phyloP scores from a whole-genome alignment of 2,797 vertebrate species.

The Lepidocolaptes lacrymiger region DNA sequence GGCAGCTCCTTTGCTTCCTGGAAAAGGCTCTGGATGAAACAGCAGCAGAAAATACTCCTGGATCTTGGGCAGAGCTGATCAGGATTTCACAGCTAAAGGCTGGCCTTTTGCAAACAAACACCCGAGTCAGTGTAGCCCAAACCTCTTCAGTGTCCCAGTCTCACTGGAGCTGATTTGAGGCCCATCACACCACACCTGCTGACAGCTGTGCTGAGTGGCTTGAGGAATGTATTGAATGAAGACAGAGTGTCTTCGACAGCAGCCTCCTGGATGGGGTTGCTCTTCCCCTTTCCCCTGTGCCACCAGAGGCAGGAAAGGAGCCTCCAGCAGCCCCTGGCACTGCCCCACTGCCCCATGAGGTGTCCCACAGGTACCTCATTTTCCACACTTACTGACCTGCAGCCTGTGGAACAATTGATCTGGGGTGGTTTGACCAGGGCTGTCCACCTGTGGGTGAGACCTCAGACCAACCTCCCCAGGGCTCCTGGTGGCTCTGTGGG shows the following conservation, averaged over 20 bases:
- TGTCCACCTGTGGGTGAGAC: accelerated
- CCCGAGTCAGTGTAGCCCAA: neutral
- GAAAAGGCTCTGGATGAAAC: neutral
- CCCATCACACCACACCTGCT: neutral
- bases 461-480: neutral
- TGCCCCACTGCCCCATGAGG: neutral
- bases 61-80: neutral
- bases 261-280: neutral
- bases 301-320: neutral
- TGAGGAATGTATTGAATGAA: accelerated
- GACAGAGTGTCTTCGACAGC: neutral
- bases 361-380: neutral
- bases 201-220: neutral
- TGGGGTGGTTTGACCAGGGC: neutral
- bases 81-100: neutral
- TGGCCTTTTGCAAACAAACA: neutral
- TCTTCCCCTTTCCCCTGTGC: neutral
- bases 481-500: neutral
- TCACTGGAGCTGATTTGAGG: neutral
- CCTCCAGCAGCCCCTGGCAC: neutral
- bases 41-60: neutral
- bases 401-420: neutral
- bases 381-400: neutral
- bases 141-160: neutral
- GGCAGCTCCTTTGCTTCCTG: neutral